Base-by-base conservation (phyloP, 2,113 vertebrate species). In the Vulpes ferrilata region DNA sequence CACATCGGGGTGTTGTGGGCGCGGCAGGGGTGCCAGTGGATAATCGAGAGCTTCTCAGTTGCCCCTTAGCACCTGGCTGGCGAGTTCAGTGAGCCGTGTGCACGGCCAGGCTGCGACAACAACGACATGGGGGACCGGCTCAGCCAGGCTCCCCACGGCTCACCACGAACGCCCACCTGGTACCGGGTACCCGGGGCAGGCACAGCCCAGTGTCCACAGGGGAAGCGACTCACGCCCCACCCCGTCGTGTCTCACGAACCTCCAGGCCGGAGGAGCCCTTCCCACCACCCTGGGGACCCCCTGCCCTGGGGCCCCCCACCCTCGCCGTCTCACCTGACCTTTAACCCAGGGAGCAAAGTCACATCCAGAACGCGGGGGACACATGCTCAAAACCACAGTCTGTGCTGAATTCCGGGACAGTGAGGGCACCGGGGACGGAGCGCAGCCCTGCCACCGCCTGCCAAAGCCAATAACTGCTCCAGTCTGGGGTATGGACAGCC, bases 81-180 rank as follows among this genome's bases (percentile, higher is more conserved):
- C 4, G 8, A 15, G 73, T 27, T n/a, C 10, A 7, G 27, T 2
- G 30, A 12, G 12, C 17, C 87, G 9, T n/a, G 69, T 2, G 73
- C 1, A 11, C n/a, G 27, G 73, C 57, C 87, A 73, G 38, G 30
- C 60, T 11, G 22, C 2, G 7, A 5, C 43, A 43, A 43, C 43
- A 53, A 3, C 22, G 32, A 20, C 30, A 64, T 3, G 0, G 30
- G n/a, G 2, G 1, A 30, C n/a, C 43, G 1, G 23, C 17, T 0
- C 1, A 5, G 57, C 19, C 3, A 1, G 11, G 32, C 13, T 20
- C 1, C 3, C 53, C 78, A 23, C 19, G 0, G 11, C 53, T n/a
- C 10, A 7, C 32, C 57, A 43, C 12, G 12, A 27, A 11, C 1
- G 38, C 73, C 73, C 27, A 10, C 8, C 35, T 23, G 11, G 35